Evolutionary conservation across 2,888 invertebrate species (phyloP), one percentile per base, ranked within the genome.

Genomic region (Dryobota labecula): DNA sequence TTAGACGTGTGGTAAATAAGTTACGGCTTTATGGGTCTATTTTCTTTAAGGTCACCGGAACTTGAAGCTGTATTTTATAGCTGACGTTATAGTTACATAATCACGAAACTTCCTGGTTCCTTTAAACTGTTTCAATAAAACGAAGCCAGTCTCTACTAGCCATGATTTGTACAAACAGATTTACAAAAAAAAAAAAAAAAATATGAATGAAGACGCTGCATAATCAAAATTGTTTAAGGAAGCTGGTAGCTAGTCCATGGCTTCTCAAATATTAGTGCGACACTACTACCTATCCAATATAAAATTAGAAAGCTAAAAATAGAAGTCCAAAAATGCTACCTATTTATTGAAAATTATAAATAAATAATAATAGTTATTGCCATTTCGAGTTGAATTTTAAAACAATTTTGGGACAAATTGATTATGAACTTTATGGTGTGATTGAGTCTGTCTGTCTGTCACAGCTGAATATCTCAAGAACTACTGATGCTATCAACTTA

Each of bases 11-110:
- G 70, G 36, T 36, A 56, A 47, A 33, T 60, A 54, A 41, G 58
- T 60, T 54, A 76, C 9, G 72, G 20, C 24, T 43, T 24, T 43
- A 70, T 43, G 36, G 13, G 54, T 56, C n/a, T 70, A 66, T 78
- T 66, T 63, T 56, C 36, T 69, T 64, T 68, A 81, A 68, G 70
- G 77, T 69, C 69, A 64, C 54, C 38, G 30, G 54, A 63, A 63
- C 53, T 76, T 61, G 5, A 38, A 38, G 38, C 2, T 36, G 24
- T 49, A 53, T 63, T 58, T 72, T 60, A 72, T 49, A 20, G 30
- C 58, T 78, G 33, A 60, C 41, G 45, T 54, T 60, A 60, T 78
- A 45, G 53, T 54, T 13, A 36, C 24, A 43, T 49, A 24, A 6
- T 36, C 2, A 27, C 33, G 58, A 41, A 54, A n/a, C 24, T 58